A percentile compares a stretch with the other conserved stretches of the same genome.
These are phyloP conservation scores for Drosophila mettleri DNA, from an alignment of 2,888 invertebrate species.

Conservation along the genomic window DNA sequence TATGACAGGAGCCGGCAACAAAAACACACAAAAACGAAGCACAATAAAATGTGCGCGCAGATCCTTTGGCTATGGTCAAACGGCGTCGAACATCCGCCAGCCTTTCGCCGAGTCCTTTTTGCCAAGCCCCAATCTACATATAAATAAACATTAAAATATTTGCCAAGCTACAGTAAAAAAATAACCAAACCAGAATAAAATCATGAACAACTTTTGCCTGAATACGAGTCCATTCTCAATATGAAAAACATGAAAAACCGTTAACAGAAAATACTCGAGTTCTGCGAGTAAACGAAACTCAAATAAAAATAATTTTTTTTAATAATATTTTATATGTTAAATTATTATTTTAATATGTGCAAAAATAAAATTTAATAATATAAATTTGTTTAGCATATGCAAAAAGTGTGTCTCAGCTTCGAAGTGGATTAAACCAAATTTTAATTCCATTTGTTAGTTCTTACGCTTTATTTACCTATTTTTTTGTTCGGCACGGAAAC, in stretches of 20 bases:
- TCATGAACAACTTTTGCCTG: slow-evolving; percentile 19
- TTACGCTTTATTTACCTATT: slow-evolving; percentile 14
- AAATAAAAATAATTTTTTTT: neutral
- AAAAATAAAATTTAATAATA: too few relatives aligned
- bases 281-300: neutral
- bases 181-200: slow-evolving; percentile 33
- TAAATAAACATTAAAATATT: slow-evolving; percentile 84
- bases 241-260: too few relatives aligned
- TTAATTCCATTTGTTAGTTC: slow-evolving; percentile 23
- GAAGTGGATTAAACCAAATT: neutral
- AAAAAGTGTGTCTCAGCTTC: slow-evolving; percentile 33
- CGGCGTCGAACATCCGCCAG: slow-evolving; percentile 72
- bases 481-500: slow-evolving; percentile 50
- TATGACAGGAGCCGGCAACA: slow-evolving; percentile 54
- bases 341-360: neutral
- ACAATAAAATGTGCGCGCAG: slow-evolving; percentile 33
- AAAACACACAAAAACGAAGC: neutral
- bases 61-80: slow-evolving; percentile 54
- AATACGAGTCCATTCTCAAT: slow-evolving; percentile 31
- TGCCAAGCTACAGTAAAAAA: slow-evolving; percentile 39
- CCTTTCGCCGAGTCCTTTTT: slow-evolving; percentile 62
- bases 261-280: slow-evolving; percentile 2
- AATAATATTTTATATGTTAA: neutral
- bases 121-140: slow-evolving; percentile 71
- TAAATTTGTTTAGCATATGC: neutral